Evolutionary conservation across 2,113 vertebrate species (phyloP).

Genomic region (Enhydra lutris): DNA sequence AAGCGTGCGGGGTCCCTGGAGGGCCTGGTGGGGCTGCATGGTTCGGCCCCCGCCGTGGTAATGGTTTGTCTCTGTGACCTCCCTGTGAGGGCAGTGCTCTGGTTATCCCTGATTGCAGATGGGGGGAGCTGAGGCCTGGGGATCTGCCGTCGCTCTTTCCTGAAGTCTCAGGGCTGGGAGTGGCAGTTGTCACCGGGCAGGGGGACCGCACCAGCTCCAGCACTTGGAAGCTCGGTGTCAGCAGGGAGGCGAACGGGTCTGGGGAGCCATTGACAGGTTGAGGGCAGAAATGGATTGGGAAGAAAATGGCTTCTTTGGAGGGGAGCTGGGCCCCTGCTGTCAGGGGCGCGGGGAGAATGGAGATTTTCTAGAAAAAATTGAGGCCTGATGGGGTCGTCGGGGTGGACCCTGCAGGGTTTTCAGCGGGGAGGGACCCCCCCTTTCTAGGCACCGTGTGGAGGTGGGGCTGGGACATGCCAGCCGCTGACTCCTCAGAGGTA

Average conservation of each 20-base stretch:
- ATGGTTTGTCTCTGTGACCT: neutral
- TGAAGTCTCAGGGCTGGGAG: neutral
- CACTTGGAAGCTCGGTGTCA: accelerated
- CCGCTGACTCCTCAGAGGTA: neutral
- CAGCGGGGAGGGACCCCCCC: neutral
- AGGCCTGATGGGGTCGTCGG: neutral
- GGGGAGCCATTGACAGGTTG: neutral
- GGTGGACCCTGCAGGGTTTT: neutral
- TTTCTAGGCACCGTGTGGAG: accelerated
- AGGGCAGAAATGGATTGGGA: too few species aligned
- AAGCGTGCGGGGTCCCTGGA: accelerated
- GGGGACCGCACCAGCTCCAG: neutral
- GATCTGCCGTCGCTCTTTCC: neutral
- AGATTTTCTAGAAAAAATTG: neutral
- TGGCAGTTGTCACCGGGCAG: accelerated
- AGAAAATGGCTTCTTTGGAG: too few species aligned
- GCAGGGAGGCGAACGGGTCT: accelerated
- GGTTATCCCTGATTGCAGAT: neutral
- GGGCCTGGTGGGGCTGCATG: accelerated
- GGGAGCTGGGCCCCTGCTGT: too few species aligned
- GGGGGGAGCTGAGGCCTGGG: neutral
- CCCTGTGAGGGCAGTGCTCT: neutral
- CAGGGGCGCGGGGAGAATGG: too few species aligned
- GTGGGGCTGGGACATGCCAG: neutral
- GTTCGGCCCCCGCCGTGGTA: accelerated